phyloP scores from a whole-genome alignment of 1,140 invertebrate genomes.

The Penaeus vannamei region DNA sequence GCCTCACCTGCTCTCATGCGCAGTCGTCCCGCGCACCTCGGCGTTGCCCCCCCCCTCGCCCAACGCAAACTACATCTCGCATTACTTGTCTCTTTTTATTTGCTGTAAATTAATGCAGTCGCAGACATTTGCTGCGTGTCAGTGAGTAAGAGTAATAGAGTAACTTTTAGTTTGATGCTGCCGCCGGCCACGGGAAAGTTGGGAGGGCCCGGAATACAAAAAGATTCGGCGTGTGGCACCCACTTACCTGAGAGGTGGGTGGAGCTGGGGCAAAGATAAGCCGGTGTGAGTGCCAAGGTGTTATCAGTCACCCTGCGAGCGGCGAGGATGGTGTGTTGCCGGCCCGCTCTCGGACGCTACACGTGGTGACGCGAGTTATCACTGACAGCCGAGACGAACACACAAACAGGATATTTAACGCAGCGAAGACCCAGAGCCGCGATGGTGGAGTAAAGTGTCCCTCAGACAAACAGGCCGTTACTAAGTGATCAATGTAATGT shows the following conservation, averaged over 20 bases:
- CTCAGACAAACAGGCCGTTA: too few species aligned
- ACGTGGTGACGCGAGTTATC: slow-evolving; percentile 30
- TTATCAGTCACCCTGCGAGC: slow-evolving; percentile 55
- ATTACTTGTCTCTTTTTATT: too few species aligned
- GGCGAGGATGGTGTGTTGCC: slow-evolving; percentile 35
- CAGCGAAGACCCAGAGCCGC: too few species aligned
- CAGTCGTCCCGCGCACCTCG: too few species aligned
- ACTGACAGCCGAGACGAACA: background rate
- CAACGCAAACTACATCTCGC: too few species aligned
- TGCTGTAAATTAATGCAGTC: too few species aligned
- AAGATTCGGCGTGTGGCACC: slow-evolving; percentile 16
- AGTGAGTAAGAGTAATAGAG: background rate
- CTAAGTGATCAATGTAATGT: too few species aligned
- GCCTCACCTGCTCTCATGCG: too few species aligned
- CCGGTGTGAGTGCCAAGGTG: slow-evolving; percentile 50
- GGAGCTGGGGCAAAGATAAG: slow-evolving; percentile 56
- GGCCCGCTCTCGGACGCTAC: background rate
- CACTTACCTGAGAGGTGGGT: slow-evolving; percentile 49
- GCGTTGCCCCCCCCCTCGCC: too few species aligned
- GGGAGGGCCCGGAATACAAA: background rate
- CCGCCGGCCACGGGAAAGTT: background rate
- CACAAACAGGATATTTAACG: background rate
- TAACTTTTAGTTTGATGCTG: background rate
- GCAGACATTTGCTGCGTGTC: too few species aligned
- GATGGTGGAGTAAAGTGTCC: too few species aligned